Evolutionary conservation across 2,888 invertebrate species (phyloP).

Genomic region (Halictus quadricinctus): DNA sequence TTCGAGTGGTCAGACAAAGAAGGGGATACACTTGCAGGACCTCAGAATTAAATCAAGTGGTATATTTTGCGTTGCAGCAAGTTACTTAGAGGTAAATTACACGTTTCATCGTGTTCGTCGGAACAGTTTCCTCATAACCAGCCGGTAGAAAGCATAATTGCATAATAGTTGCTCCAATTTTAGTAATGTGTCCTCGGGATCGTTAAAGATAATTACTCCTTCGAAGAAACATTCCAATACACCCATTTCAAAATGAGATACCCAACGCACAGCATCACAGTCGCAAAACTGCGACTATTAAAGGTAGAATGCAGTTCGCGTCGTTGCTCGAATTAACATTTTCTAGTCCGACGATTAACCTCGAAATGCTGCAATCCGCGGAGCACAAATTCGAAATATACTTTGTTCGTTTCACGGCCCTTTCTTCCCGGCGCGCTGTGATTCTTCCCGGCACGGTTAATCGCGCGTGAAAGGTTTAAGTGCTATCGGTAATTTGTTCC

Average conservation of each 20-base stretch:
- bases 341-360: neutral
- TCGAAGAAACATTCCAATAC: neutral
- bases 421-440: neutral
- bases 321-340: neutral
- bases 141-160: neutral
- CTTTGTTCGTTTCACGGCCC: constrained; percentile 10
- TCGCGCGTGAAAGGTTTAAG: constrained; percentile 30
- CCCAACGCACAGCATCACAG: neutral
- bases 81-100: neutral
- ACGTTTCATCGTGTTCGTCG: neutral
- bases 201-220: neutral
- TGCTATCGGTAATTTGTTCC: constrained; percentile 24
- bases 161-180: neutral
- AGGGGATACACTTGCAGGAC: neutral
- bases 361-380: neutral
- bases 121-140: neutral
- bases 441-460: constrained; percentile 17
- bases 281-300: neutral
- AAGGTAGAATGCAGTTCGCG: neutral
- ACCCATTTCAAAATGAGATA: neutral
- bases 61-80: neutral
- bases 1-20: neutral
- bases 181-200: neutral
- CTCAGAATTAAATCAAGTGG: neutral
- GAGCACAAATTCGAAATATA: neutral